Conservation (phyloP, 2,888 invertebrate genomes). For the Augochlorella aurata region DNA sequence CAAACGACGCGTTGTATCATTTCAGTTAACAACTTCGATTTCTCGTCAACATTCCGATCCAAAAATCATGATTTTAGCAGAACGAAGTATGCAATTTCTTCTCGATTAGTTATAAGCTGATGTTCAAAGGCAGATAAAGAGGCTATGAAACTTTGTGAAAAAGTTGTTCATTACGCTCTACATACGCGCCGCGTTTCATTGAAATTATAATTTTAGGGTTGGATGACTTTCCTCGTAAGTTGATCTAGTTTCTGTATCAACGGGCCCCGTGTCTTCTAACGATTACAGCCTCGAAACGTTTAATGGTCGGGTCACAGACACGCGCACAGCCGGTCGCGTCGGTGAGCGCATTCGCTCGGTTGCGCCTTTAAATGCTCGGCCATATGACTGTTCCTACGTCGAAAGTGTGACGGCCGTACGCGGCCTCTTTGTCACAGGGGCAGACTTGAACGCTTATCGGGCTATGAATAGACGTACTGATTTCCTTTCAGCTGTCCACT, state of each 20-base stretch:
- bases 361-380: constrained; percentile 53
- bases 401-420: constrained; percentile 52
- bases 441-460: constrained; percentile 69
- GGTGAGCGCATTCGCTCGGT: constrained; percentile 32
- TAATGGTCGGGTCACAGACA: constrained; percentile 26
- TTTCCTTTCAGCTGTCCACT: constrained; percentile 70
- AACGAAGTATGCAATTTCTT: background rate
- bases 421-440: constrained; percentile 63
- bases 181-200: background rate
- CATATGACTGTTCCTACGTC: constrained; percentile 50
- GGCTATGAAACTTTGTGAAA: background rate
- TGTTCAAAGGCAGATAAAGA: background rate
- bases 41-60: background rate
- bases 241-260: constrained; percentile 33
- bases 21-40: background rate
- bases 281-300: constrained; percentile 50
- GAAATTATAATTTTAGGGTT: constrained; percentile 7
- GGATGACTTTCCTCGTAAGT: constrained; percentile 2
- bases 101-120: background rate
- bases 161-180: constrained; percentile 6
- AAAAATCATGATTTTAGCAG: background rate
- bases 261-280: constrained; percentile 24
- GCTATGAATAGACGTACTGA: constrained; percentile 76
- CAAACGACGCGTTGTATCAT: background rate
- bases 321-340: constrained; percentile 25